A percentile compares a stretch with the other conserved stretches of the same genome.
phyloP scores from a whole-genome alignment of 2,113 vertebrate species.

The Aythya baeri region DNA sequence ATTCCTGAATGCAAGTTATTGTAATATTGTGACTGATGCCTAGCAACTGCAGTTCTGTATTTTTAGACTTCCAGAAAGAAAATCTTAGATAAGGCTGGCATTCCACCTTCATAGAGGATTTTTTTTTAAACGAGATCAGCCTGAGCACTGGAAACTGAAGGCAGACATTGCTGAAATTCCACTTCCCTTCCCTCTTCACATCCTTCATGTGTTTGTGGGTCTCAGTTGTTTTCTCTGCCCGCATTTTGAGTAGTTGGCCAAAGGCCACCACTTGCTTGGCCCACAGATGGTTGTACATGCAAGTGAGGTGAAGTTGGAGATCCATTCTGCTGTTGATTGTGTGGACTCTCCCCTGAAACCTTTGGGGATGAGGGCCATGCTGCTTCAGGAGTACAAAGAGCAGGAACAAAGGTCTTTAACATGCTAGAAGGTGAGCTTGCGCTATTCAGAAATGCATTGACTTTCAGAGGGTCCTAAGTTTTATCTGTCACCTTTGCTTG shows the following conservation, averaged over 20 bases:
- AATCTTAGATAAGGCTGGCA: neutral
- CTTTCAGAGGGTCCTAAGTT: neutral
- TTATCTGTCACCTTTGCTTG: neutral
- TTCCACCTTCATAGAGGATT: neutral
- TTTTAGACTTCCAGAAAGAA: slow-evolving; percentile 16
- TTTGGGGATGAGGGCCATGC: neutral
- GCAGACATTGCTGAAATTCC: neutral
- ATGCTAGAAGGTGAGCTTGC: neutral
- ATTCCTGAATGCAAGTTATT: neutral
- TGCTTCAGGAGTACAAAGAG: neutral
- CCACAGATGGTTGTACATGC: accelerated
- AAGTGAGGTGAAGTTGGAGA: neutral
- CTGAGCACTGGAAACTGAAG: neutral
- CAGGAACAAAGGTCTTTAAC: neutral
- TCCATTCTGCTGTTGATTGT: neutral
- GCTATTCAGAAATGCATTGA: neutral
- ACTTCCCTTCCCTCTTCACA: neutral
- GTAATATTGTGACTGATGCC: slow-evolving; percentile 28
- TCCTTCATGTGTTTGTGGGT: neutral
- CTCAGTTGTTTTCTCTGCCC: neutral
- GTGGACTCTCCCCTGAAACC: neutral
- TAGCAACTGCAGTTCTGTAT: neutral
- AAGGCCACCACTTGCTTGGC: neutral
- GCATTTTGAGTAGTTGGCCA: neutral
- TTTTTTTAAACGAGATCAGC: neutral